Conservation (phyloP, 1,140 invertebrate genomes). For the Proctacanthus coquilletti region DNA sequence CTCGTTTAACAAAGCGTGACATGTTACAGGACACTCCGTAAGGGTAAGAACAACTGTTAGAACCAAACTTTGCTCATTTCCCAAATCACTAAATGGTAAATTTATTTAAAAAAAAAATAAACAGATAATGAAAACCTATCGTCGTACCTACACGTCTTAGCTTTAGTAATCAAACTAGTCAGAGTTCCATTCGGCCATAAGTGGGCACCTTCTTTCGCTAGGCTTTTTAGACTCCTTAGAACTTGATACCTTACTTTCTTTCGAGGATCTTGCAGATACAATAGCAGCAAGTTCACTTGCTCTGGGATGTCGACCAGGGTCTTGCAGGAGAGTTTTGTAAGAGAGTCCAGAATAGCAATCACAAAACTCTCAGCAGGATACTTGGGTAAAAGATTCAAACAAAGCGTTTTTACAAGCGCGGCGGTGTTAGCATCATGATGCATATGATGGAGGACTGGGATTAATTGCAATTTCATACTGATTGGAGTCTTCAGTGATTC, state of each 20-base stretch:
- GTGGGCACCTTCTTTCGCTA: constrained; percentile 65
- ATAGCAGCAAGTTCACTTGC: constrained; percentile 50
- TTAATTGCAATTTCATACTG: constrained; percentile 78
- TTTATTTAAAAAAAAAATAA: constrained; percentile 4
- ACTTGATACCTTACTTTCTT: constrained; percentile 56
- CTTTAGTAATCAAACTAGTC: constrained; percentile 37
- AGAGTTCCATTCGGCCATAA: constrained; percentile 62
- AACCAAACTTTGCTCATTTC: constrained; percentile 22
- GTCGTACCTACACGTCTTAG: constrained; percentile 15
- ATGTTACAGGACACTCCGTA: constrained; percentile 37
- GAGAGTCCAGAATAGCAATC: constrained; percentile 66
- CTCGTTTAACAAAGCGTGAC: constrained; percentile 33
- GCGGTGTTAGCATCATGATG: constrained; percentile 80
- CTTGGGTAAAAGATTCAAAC: constrained; percentile 64
- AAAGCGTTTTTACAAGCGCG: constrained; percentile 63
- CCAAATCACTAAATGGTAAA: constrained; percentile 10
- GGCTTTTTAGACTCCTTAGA: constrained; percentile 52
- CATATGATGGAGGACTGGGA: constrained; percentile 85
- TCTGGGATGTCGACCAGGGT: constrained; percentile 82
- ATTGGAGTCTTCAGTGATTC: constrained; percentile 79
- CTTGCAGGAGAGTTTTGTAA: constrained; percentile 73
- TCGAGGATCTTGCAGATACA: constrained; percentile 40
- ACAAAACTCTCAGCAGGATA: constrained; percentile 84
- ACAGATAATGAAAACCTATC: constrained; percentile 2
- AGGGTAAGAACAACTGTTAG: constrained; percentile 35